Base-by-base conservation (phyloP, 2,888 invertebrate species). In the Chorisops tibialis region DNA sequence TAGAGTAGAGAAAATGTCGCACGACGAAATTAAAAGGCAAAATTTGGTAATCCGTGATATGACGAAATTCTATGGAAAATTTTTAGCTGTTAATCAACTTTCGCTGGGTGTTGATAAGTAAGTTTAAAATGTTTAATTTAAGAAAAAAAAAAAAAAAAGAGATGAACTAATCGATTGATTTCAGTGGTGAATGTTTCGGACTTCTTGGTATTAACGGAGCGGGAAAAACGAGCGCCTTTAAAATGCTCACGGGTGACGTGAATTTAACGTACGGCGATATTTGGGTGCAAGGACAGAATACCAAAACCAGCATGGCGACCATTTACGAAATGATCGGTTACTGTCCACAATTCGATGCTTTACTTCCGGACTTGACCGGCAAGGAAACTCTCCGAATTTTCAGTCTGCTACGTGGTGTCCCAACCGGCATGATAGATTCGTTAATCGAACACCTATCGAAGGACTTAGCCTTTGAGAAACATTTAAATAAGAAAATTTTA, bases 171-270 rank as follows among this genome's bases (percentile, higher is more conserved):
- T 43, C n/a, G n/a, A n/a, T 18, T 1, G 35, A 14, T 43, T 38
- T 54, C n/a, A 72, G 72, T 11, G 30, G 59, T 83, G 90, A 89
- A 75, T 89, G 88, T 70, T 89, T 89, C 69, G 89, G 89, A 9
- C 75, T 89, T 22, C 77, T 90, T 47, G 89, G 90, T 0, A 85
- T 89, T 1, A 90, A 91, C 72, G 90, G 91, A 3, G 90, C 90
- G 1, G 90, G 90, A 0, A 91, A 90, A 75, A 89, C 89, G 1
- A 86, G 86, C 1, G 91, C 91, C 0, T 93, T 93, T 75, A 87
- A 87, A 76, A 89, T 91, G 87, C 78, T 91, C 66, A 91, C 91
- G 64, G 91, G 91, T 0, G 91, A 90, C 71, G 85, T 86, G 68
- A 73, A 76, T 11, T 81, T 87, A n/a, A 83, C 87, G 0, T 80